Evolutionary conservation across 2,797 vertebrate genomes (phyloP).

Genomic region (Odontamblyopus rebecca): DNA sequence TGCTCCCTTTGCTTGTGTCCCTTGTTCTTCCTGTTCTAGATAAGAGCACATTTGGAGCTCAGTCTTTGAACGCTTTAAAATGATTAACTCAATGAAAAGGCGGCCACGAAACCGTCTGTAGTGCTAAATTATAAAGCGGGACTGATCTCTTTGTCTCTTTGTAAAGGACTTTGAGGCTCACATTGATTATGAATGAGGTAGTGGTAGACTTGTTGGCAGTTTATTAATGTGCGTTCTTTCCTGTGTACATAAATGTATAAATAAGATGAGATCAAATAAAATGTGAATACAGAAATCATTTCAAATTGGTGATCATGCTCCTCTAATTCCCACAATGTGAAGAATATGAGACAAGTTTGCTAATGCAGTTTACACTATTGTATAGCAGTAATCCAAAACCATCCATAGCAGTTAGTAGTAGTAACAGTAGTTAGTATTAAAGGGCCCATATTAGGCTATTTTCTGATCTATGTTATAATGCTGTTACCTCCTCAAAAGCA

Average conservation of each 20-base stretch:
- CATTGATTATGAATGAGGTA: background rate
- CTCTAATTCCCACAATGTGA: background rate
- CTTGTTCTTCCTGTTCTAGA: conserved; percentile 63
- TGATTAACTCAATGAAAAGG: conserved; percentile 70
- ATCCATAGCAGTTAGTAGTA: too few species aligned
- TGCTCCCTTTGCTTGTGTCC: conserved; percentile 34
- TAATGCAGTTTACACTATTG: background rate
- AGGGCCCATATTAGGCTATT: too few species aligned
- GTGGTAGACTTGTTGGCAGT: background rate
- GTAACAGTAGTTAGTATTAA: too few species aligned
- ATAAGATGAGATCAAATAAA: background rate
- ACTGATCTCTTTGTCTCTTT: conserved; percentile 23
- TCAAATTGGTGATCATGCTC: background rate
- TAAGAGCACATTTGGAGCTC: conserved; percentile 67
- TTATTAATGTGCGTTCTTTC: background rate
- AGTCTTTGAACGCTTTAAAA: conserved; percentile 68
- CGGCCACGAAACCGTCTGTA: conserved; percentile 53
- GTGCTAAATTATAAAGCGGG: conserved; percentile 46
- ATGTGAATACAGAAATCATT: background rate
- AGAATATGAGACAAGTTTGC: background rate
- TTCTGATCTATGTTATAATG: too few species aligned
- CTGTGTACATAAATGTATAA: background rate
- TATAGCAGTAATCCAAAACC: too few species aligned
- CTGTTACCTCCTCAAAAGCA: too few species aligned
- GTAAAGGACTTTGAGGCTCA: conserved; percentile 1